Conservation (phyloP, 2,797 vertebrate genomes). For the Sebastes cheni region DNA sequence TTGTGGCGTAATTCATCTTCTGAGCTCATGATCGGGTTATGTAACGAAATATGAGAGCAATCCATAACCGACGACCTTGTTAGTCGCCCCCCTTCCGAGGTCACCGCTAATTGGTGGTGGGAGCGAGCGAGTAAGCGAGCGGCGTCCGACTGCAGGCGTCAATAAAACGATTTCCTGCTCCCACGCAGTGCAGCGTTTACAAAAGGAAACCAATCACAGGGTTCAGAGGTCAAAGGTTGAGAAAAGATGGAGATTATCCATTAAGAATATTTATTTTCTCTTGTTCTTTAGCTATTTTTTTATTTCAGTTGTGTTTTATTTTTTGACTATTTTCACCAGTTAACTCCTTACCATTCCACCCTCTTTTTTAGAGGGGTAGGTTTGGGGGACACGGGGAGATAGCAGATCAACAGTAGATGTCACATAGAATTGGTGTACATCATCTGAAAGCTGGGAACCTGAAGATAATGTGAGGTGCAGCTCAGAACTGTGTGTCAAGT, state of each 20-base stretch:
- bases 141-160: conserved; percentile 9
- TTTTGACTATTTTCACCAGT: background rate
- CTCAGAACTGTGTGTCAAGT: no score
- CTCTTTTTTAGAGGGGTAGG: no score
- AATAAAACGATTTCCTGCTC: conserved; percentile 29
- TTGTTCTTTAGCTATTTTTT: background rate
- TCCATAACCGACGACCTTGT: conserved; percentile 68
- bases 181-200: background rate
- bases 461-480: no score
- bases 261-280: background rate
- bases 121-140: conserved; percentile 18
- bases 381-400: accelerated
- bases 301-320: background rate
- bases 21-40: conserved; percentile 67
- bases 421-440: no score
- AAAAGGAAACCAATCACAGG: background rate
- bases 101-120: conserved; percentile 61
- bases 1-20: conserved; percentile 72
- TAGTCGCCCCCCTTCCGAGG: conserved; percentile 42
- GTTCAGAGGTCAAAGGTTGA: conserved; percentile 14
- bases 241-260: background rate
- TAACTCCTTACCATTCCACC: accelerated
- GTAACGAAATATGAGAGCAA: conserved; percentile 65
- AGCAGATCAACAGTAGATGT: no score
- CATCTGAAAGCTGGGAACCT: no score